phyloP scores from a whole-genome alignment of 2,888 invertebrate genomes.

The Eupithecia subfuscata region DNA sequence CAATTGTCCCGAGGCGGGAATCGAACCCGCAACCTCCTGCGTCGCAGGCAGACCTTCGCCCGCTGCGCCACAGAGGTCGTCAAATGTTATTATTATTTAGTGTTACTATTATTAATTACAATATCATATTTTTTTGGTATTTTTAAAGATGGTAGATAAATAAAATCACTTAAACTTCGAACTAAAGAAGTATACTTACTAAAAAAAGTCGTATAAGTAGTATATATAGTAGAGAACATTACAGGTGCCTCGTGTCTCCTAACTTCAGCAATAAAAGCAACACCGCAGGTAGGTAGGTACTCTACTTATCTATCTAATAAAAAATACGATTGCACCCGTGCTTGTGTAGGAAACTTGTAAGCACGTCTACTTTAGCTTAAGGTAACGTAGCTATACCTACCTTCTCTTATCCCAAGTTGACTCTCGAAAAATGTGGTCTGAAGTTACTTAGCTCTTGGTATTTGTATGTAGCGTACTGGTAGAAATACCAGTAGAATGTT shows the following conservation, averaged over 20 bases:
- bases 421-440: conserved; percentile 27
- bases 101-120: too few relatives aligned
- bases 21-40: too few relatives aligned
- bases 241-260: neutral
- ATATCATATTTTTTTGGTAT: too few relatives aligned
- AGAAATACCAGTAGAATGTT: conserved; percentile 29
- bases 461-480: conserved; percentile 18
- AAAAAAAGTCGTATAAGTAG: neutral
- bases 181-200: neutral
- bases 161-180: too few relatives aligned
- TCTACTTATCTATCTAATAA: conserved; percentile 8
- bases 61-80: too few relatives aligned
- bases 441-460: conserved; percentile 7
- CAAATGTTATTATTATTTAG: too few relatives aligned
- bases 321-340: conserved; percentile 15
- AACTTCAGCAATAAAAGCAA: neutral
- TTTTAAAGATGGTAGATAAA: too few relatives aligned
- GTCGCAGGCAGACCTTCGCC: too few relatives aligned
- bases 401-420: conserved; percentile 21
- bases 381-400: neutral
- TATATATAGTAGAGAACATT: neutral
- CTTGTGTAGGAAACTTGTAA: conserved; percentile 24
- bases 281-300: neutral
- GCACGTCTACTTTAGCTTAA: conserved; percentile 25
- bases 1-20: too few relatives aligned